phyloP scores from a whole-genome alignment of 2,113 vertebrate species.

The Cyphomyrus plagiostoma region DNA sequence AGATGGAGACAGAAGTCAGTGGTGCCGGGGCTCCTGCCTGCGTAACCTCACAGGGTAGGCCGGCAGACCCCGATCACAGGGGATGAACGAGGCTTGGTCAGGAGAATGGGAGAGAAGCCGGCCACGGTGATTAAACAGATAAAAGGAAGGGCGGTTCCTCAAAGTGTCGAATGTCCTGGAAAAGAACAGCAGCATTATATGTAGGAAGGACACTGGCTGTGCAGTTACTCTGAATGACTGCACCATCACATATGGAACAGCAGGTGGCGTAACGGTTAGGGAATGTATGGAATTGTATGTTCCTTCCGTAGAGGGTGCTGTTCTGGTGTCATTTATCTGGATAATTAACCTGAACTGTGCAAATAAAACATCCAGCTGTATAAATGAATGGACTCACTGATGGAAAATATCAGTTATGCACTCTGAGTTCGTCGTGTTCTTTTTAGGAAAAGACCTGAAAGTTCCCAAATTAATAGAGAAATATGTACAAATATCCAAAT shows the following conservation, averaged over 20 bases:
- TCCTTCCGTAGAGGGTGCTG: neutral
- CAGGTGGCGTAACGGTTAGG: neutral
- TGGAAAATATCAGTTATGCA: neutral
- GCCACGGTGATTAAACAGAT: constrained; percentile 95
- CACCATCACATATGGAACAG: neutral
- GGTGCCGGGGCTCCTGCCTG: constrained; percentile 81
- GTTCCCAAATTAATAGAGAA: neutral
- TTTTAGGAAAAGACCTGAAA: neutral
- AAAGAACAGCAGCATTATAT: neutral
- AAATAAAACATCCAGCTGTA: neutral
- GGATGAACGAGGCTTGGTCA: constrained; percentile 70
- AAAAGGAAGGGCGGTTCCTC: constrained; percentile 97
- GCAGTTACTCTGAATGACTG: neutral
- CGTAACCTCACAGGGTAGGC: constrained; percentile 83
- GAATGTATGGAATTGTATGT: neutral
- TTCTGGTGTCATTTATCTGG: neutral
- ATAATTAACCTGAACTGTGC: neutral
- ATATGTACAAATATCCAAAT: neutral
- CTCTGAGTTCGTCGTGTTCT: neutral
- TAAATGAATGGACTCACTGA: neutral
- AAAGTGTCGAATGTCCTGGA: constrained; percentile 91
- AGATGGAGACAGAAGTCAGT: constrained; percentile 61
- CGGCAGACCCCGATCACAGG: constrained; percentile 72
- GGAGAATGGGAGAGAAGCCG: constrained; percentile 79
- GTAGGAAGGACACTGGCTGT: neutral